Evolutionary conservation across 2,797 vertebrate genomes (phyloP).

Genomic region (Alouatta caraya): DNA sequence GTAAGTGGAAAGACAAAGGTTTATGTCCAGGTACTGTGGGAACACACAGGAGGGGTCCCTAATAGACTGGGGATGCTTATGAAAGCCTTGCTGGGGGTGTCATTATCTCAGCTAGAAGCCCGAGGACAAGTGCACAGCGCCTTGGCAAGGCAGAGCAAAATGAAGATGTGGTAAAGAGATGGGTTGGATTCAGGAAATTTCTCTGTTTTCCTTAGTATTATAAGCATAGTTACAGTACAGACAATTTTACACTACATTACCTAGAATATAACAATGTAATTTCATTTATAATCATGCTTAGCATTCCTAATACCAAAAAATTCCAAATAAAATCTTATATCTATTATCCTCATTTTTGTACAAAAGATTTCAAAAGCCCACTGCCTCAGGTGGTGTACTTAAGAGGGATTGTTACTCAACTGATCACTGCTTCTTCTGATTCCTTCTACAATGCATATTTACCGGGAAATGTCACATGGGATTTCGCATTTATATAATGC

Average conservation of each 20-base stretch:
- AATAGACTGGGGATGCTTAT: not conserved
- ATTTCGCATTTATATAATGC: slow-evolving; percentile 76
- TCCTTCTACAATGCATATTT: slow-evolving; percentile 64
- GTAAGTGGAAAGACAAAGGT: not conserved
- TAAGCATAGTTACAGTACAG: slow-evolving; percentile 8
- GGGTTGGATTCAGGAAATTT: not conserved
- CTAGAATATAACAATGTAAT: slow-evolving; percentile 52
- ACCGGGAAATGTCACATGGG: slow-evolving; percentile 72
- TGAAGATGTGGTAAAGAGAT: not conserved
- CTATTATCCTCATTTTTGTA: slow-evolving; percentile 51
- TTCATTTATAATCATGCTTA: slow-evolving; percentile 58
- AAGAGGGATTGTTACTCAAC: slow-evolving; percentile 50
- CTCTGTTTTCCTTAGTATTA: slow-evolving; percentile 29
- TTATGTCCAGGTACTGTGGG: not conserved
- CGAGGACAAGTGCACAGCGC: not conserved
- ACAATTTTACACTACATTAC: slow-evolving; percentile 46
- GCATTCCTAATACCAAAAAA: slow-evolving; percentile 58
- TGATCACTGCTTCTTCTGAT: slow-evolving; percentile 33
- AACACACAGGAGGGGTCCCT: not conserved
- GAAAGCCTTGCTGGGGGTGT: not conserved
- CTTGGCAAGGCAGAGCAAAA: not conserved
- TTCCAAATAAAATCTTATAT: slow-evolving; percentile 64
- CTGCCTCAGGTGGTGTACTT: slow-evolving; percentile 38
- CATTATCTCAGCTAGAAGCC: not conserved
- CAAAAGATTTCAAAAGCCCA: slow-evolving; percentile 60